Evolutionary conservation across 2,888 invertebrate genomes (phyloP), one percentile per base, ranked within the genome.

Genomic region (Gasteruption jaculator): DNA sequence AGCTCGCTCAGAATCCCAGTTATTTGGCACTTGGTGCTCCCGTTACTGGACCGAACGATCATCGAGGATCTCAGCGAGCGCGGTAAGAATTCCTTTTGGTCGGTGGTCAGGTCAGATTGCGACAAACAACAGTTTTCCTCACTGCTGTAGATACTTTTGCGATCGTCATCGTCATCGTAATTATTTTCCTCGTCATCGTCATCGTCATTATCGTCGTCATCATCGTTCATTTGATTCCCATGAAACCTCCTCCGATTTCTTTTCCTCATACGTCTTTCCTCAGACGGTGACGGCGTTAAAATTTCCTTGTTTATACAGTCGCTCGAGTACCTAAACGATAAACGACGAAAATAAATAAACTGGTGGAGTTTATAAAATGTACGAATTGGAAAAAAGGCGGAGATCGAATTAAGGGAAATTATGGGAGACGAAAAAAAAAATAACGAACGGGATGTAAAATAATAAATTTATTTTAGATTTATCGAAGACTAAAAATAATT

Each of bases 1-100:
- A 5, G 34, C 15, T 43, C 41, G 2, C 36, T 42, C 7, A 29
- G 22, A 18, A 46, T 42, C 5, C 46, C 47, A 4, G 35, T 38
- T 5, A 50, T 40, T 5, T 38, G 46, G 29, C 50, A 56, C n/a
- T 36, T 51, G 1, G 48, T 34, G 4, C 47, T 45, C 19, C 57
- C 55, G 20, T 60, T 60, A 24, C 38, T 46, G 29, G 52, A 46
- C 4, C 52, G 51, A 18, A 52, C 44, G 4, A 54, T 19, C 10
- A 54, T 42, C 5, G 57, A 54, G 2, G 49, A 44, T 31, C 48
- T 59, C 35, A 44, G 52, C n/a, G 26, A 11, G 6, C 48, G 49
- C 14, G 19, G 31, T 7, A 30, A 5, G 20, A 16, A 16, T 4
- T 44, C 29, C 5, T 35, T 22, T 7, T 20, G 19, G 10, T 43